Conservation (phyloP, 2,113 vertebrate genomes). For the Deroptyus accipitrinus region DNA sequence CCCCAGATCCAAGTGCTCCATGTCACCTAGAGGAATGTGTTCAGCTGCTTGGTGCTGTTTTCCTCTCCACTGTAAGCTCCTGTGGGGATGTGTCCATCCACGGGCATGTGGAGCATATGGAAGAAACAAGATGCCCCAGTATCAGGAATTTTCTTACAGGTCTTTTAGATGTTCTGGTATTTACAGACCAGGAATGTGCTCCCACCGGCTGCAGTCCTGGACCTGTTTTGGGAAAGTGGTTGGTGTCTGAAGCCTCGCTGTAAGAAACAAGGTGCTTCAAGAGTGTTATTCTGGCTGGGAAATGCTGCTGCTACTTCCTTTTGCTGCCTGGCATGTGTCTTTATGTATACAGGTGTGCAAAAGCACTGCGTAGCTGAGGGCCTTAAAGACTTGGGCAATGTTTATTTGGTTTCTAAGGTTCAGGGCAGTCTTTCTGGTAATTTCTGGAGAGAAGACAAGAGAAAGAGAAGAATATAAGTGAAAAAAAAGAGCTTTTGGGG, state of each 20-base stretch:
- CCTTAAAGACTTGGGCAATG: neutral
- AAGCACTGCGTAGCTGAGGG: fast-evolving
- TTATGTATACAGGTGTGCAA: neutral
- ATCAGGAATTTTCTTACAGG: fast-evolving
- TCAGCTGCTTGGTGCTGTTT: fast-evolving
- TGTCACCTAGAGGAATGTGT: fast-evolving
- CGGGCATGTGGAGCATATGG: neutral
- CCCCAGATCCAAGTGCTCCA: fast-evolving
- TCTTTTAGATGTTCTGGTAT: neutral
- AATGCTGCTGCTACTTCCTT: neutral
- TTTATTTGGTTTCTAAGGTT: neutral
- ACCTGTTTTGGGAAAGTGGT: neutral
- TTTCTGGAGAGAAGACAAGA: neutral
- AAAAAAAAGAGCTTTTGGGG: neutral
- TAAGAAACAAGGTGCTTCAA: neutral
- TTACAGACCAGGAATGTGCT: neutral
- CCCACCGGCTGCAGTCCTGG: fast-evolving
- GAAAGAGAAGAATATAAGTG: neutral
- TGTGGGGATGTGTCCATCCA: neutral
- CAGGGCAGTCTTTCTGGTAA: neutral
- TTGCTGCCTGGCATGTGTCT: neutral
- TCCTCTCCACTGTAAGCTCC: fast-evolving
- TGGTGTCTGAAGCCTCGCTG: fast-evolving
- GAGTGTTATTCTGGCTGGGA: fast-evolving
- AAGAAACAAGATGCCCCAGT: neutral